Base-by-base conservation (phyloP, 2,797 vertebrate species). In the Masticophis lateralis region DNA sequence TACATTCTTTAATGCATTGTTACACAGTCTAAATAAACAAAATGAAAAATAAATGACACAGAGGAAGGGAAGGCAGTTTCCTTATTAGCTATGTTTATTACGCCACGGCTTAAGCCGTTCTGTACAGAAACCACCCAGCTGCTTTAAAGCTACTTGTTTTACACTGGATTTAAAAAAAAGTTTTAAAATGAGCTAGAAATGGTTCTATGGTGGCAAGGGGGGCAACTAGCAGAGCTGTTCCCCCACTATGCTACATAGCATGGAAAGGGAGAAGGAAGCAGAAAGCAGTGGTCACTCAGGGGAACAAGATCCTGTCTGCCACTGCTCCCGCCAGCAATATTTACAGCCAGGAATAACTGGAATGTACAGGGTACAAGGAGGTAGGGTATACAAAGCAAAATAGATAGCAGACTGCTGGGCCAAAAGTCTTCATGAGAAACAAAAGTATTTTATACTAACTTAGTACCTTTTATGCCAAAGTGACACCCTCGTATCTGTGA, bases 81-180 rank as follows among this genome's bases (percentile, higher is more conserved):
- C 90, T 91, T 93, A 93, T 93, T 91, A 91, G 74, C 93, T 93
- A 93, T 93, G 93, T 93, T 93, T 93, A 93, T 94, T 91, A 94
- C 86, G 93, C 89, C 59, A 74, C 90, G 93, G 93, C 89, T 91
- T 25, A 94, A 94, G 93, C 93, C 93, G 51, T 87, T 94, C 93
- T 92, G 93, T 94, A 92, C 93, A 94, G 32, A 83, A 89, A 91
- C 90, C 92, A 86, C 93, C 93, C 91, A 94, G 93, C 92, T 91
- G 93, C 91, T 94, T 94, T 89, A 94, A 94, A 94, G 93, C 93
- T 94, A 94, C 91, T 91, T 92, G 91, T 74, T 94, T 92, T 94
- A 94, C 91, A 94, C 91, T 92, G 93, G 86, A 92, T 60, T 55
- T 25, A 5, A 63, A 92, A 94, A 94, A 90, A 28, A 22, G 28